Evolutionary conservation across 2,888 invertebrate species (phyloP).

Genomic region (Petrolisthes manimaculis): DNA sequence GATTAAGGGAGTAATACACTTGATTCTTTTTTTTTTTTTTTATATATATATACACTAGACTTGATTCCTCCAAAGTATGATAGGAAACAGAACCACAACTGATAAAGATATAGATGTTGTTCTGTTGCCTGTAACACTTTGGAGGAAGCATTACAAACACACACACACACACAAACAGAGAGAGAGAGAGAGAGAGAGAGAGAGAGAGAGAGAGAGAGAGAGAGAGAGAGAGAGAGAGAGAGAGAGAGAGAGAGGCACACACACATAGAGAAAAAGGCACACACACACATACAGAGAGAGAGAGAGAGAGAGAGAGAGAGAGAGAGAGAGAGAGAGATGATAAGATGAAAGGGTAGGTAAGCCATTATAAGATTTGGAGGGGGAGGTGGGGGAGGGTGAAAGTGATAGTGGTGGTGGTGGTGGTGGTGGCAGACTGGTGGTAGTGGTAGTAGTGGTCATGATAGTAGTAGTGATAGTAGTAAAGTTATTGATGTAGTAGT

Average conservation of each 20-base stretch:
- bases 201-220: background rate
- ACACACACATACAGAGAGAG: background rate
- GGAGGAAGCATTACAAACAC: no score
- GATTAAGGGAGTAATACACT: no score
- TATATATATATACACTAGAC: no score
- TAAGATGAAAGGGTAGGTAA: background rate
- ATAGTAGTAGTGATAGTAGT: conserved; percentile 5
- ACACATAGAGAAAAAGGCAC: no score
- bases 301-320: background rate
- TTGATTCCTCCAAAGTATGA: no score
- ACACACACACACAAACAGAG: no score
- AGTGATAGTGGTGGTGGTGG: conserved; percentile 14
- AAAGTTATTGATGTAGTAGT: background rate
- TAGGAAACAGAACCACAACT: no score
- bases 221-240: background rate
- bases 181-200: background rate
- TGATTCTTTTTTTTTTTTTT: no score
- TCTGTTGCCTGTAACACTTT: no score
- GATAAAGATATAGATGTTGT: no score
- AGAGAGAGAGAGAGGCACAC: background rate
- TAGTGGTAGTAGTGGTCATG: conserved; percentile 3
- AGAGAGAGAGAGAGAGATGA: background rate
- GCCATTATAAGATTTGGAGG: background rate
- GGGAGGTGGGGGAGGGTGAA: background rate
- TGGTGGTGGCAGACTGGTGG: conserved; percentile 2